Percentiles rank a stretch among this genome's conserved stretches.
Conservation (phyloP, 2,113 vertebrate species). For the Emydocephalus ijimae region DNA sequence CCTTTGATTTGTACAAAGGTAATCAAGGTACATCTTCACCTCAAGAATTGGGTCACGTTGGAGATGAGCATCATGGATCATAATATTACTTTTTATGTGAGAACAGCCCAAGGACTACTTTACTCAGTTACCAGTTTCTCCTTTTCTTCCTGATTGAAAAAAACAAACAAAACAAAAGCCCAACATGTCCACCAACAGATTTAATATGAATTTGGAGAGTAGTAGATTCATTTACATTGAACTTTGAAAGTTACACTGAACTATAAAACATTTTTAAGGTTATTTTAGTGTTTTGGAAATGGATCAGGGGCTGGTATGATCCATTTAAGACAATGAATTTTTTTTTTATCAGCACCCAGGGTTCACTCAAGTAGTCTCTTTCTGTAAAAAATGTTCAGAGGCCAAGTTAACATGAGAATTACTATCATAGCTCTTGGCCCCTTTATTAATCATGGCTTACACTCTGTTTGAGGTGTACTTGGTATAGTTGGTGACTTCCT, state of each 20-base stretch:
- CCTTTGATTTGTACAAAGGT: background rate
- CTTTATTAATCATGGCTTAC: background rate
- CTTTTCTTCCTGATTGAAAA: background rate
- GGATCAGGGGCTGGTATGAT: background rate
- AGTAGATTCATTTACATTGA: background rate
- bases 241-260: background rate
- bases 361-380: background rate
- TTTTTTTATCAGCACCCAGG: background rate
- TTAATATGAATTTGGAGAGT: background rate
- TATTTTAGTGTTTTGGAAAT: background rate
- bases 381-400: background rate
- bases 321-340: background rate
- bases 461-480: background rate
- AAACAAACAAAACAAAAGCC: background rate
- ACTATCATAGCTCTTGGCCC: background rate
- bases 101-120: background rate
- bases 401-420: background rate
- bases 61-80: background rate
- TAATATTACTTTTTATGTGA: background rate
- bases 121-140: background rate
- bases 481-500: background rate
- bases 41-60: background rate
- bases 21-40: background rate
- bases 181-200: background rate
- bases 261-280: background rate